Evolutionary conservation across 1,140 invertebrate genomes (phyloP).

Genomic region (Pseudachorutes palmiensis): DNA sequence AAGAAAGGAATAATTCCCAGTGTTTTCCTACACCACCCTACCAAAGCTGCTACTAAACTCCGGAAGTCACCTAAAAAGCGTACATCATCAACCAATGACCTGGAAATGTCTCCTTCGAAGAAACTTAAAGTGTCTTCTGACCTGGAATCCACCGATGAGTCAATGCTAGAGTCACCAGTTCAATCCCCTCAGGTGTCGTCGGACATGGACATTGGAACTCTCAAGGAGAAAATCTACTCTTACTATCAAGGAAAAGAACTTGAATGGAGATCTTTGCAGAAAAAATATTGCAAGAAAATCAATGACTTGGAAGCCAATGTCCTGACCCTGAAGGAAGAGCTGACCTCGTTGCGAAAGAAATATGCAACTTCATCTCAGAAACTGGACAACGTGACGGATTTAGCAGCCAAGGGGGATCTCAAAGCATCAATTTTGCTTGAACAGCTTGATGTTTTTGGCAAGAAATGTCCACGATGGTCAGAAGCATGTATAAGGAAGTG

Average conservation of each 20-base stretch:
- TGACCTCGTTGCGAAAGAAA: neutral
- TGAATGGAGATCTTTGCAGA: neutral
- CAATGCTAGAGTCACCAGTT: too few relatives aligned
- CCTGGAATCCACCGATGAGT: too few relatives aligned
- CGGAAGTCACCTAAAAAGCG: neutral
- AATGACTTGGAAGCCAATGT: neutral
- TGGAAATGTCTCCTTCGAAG: too few relatives aligned
- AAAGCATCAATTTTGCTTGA: conserved; percentile 4
- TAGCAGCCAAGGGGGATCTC: neutral
- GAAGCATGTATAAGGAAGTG: conserved; percentile 2
- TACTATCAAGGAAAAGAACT: too few relatives aligned
- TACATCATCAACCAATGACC: neutral
- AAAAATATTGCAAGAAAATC: neutral
- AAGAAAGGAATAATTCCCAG: neutral
- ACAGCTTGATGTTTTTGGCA: neutral
- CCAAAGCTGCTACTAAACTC: neutral
- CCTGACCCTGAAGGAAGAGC: neutral
- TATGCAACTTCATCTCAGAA: too few relatives aligned
- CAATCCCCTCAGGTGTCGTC: too few relatives aligned
- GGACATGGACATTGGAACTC: too few relatives aligned
- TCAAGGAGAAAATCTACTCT: too few relatives aligned
- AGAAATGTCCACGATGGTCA: neutral
- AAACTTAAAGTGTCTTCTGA: too few relatives aligned
- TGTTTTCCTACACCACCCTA: neutral
- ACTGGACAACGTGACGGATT: neutral